Evolutionary conservation across 92 coral and sea anemone genomes (phyloP).

Genomic region (Anthopleura xanthogrammica): DNA sequence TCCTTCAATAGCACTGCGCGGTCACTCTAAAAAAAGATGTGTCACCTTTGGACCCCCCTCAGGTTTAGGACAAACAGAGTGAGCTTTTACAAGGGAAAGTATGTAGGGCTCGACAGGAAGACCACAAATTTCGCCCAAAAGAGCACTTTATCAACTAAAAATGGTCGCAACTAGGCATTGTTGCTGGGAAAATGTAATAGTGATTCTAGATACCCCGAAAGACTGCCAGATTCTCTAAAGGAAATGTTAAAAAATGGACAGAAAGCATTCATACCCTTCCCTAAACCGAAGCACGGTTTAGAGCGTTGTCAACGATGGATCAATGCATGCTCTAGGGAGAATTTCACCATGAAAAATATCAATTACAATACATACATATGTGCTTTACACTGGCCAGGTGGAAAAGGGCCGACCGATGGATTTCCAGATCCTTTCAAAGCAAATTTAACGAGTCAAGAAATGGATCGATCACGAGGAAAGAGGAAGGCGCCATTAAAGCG

Average conservation of each 20-base stretch:
- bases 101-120: too few species aligned
- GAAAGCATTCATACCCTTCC: constrained; percentile 39
- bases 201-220: constrained; percentile 51
- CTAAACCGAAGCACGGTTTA: constrained; percentile 46
- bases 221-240: constrained; percentile 34
- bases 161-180: neutral
- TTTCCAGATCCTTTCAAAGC: constrained; percentile 59
- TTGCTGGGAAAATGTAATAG: neutral
- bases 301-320: constrained; percentile 54
- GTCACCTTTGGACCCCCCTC: too few species aligned
- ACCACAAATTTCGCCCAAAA: too few species aligned
- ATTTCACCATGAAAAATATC: constrained; percentile 43
- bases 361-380: constrained; percentile 53
- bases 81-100: too few species aligned
- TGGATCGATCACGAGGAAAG: constrained; percentile 24
- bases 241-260: constrained; percentile 23
- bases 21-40: too few species aligned
- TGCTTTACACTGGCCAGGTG: constrained; percentile 56
- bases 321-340: constrained; percentile 57
- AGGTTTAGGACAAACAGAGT: too few species aligned
- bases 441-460: constrained; percentile 39
- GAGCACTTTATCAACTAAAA: too few species aligned
- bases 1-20: too few species aligned
- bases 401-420: constrained; percentile 51
- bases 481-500: constrained; percentile 37